phyloP scores from a whole-genome alignment of 2,797 vertebrate species.

The Trichosurus vulpecula region DNA sequence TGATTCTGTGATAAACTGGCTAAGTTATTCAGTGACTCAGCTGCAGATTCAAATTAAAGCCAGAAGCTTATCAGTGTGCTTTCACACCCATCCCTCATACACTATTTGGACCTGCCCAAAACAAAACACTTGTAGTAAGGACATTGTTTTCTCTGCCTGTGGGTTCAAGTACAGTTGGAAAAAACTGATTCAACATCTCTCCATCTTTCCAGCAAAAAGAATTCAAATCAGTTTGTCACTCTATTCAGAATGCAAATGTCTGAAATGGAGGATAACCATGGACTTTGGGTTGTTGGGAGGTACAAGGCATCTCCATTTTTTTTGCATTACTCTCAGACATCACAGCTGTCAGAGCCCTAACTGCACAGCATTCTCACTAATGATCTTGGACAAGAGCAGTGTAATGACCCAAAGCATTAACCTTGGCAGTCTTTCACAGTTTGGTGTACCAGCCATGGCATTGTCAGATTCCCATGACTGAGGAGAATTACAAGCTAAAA shows the following conservation, averaged over 20 bases:
- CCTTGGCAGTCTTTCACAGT: slow-evolving; percentile 72
- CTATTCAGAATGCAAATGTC: slow-evolving; percentile 61
- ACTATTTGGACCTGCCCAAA: not conserved
- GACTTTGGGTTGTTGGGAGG: slow-evolving; percentile 55
- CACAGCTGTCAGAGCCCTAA: slow-evolving; percentile 44
- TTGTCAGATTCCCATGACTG: slow-evolving; percentile 56
- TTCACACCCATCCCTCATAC: not conserved
- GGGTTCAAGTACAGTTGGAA: slow-evolving; percentile 64
- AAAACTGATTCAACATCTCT: slow-evolving; percentile 2
- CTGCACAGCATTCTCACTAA: slow-evolving; percentile 69
- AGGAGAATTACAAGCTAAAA: slow-evolving; percentile 71
- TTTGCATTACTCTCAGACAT: slow-evolving; percentile 61
- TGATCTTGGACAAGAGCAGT: slow-evolving; percentile 63
- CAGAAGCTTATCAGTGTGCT: not conserved
- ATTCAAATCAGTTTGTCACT: slow-evolving; percentile 48
- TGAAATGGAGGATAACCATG: slow-evolving; percentile 69
- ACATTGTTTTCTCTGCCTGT: not conserved
- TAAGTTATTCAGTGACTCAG: not conserved
- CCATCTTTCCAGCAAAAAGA: slow-evolving; percentile 12
- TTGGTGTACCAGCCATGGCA: slow-evolving; percentile 65
- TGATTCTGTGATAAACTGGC: not conserved
- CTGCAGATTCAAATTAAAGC: not conserved
- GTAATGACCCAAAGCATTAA: slow-evolving; percentile 73
- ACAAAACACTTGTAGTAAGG: not conserved
- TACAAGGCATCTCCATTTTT: slow-evolving; percentile 56